Base-by-base conservation (phyloP, 1,140 invertebrate species). In the Dinoponera quadriceps region DNA sequence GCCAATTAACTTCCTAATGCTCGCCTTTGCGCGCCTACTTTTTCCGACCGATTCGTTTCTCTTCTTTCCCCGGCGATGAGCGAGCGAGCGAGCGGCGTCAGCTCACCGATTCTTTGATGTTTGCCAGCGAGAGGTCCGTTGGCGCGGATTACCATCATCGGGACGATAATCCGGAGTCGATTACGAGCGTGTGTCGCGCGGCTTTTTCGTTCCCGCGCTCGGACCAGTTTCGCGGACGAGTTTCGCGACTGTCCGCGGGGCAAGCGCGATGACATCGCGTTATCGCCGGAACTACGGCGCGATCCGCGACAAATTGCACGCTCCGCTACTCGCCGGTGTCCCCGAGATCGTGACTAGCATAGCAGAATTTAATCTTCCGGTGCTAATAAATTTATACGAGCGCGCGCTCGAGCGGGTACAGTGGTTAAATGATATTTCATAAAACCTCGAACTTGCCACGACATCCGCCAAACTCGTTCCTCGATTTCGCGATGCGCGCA, bases 241-340 rank as follows among this genome's bases (percentile, higher is more conserved):
- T 11, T 63, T 16, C 1, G 49, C 29, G 48, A 29, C 1, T 16
- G 18, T 5, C 29, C 49, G 18, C 44, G 11, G 33, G 49, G 63
- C 68, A 82, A 82, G 62, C 20, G 20, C 75, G 83, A 73, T 85
- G 83, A 86, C 54, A 22, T 20, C 7, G 3, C 9, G 59, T 63
- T 85, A 86, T 86, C 83, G 55, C 60, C 60, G 62, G 60, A 74
- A 85, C 71, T 82, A 20, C 48, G 54, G 55, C 38, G 13, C 80
- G 75, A 86, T 86, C 60, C 49, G 75, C 33, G 49, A 78, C 75
- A 85, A 86, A 85, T 86, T 85, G 85, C 65, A 74, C 77, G 77
- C 27, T 18, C 22, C 22, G 59, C 27, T 68, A 69, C 74, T 27
- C 54, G 16, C 2, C 27, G 18, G 57, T 85, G 65, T 86, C 69